phyloP scores from a whole-genome alignment of 1,140 invertebrate genomes.

The Pogonomyrmex californicus region DNA sequence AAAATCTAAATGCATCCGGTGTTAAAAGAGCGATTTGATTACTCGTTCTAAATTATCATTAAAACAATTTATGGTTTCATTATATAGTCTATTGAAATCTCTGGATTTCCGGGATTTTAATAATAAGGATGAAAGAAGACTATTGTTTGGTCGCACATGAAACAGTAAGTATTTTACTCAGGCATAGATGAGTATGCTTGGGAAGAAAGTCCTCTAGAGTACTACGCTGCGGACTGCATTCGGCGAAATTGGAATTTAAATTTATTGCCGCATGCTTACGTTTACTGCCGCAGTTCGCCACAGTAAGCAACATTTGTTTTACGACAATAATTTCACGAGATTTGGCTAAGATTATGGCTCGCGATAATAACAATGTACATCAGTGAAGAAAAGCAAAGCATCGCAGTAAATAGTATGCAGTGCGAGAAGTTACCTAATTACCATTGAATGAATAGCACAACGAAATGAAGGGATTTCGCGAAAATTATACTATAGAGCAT shows the following conservation, averaged over 20 bases:
- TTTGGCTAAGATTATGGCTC: constrained; percentile 68
- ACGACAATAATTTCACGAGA: constrained; percentile 71
- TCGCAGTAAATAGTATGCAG: constrained; percentile 29
- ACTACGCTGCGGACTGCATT: constrained; percentile 62
- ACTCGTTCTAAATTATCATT: neutral
- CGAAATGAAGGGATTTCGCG: constrained; percentile 28
- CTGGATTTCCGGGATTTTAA: constrained; percentile 3
- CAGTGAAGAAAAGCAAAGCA: constrained; percentile 27
- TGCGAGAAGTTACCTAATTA: constrained; percentile 51
- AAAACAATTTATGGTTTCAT: neutral
- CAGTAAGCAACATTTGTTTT: constrained; percentile 63
- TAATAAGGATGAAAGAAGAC: constrained; percentile 35
- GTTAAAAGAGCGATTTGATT: neutral
- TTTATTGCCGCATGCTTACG: constrained; percentile 70
- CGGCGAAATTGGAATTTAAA: constrained; percentile 74
- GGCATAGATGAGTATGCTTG: constrained; percentile 36
- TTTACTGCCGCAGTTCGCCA: constrained; percentile 53
- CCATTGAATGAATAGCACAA: constrained; percentile 26
- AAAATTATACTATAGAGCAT: constrained; percentile 21
- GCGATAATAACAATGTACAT: constrained; percentile 61
- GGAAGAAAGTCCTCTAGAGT: constrained; percentile 25
- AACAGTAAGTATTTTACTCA: constrained; percentile 62
- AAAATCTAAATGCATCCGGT: neutral
- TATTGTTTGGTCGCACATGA: constrained; percentile 1
- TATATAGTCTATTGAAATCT: neutral